Base-by-base conservation (phyloP, 2,113 vertebrate species). In the Xenopus borealis region DNA sequence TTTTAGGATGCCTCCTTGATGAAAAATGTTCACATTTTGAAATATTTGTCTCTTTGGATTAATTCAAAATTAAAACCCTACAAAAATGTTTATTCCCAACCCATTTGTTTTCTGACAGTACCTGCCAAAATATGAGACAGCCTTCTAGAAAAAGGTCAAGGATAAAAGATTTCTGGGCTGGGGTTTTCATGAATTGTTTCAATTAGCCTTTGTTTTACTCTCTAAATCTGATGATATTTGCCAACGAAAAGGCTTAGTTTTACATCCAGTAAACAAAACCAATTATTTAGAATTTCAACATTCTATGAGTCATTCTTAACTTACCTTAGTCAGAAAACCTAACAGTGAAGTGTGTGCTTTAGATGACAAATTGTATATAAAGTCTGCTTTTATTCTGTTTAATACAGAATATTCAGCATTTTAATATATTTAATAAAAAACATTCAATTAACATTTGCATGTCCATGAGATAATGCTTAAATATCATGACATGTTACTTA, bases 31-130 rank as follows among this genome's bases (percentile, higher is more conserved):
- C 55, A 57, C 57, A 52, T 69, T 44, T 55, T 75, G 65, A 67
- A 68, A 52, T 17, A 13, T 20, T 55, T 10, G 30, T 61, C 50
- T 75, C 14, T 10, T 23, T 7, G 3, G 7, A 11, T 67, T 75
- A 72, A 72, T 75, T 79, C 67, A 62, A 27, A 74, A 70, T 12
- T 55, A 27, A 71, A 70, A 62, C 27, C 14, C 57, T 46, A 47
- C 20, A 50, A 58, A 58, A 66, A 47, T 71, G 47, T 69, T 33
- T 74, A 58, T 74, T 47, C 62, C 23, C 68, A 23, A 20, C 46
- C 18, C 14, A 47, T 18, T 72, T 50, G 62, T 72, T 70, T 33
- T 30, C 50, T 20, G 27, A 57, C 19, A 53, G 18, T 62, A 17
- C 20, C 20, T 67, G 45, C 20, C 69, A 62, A 45, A 9, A 62